A percentile compares a stretch with the other conserved stretches of the same genome.
Conservation (phyloP, 2,797 vertebrate species). For the Eospalax fontanierii region DNA sequence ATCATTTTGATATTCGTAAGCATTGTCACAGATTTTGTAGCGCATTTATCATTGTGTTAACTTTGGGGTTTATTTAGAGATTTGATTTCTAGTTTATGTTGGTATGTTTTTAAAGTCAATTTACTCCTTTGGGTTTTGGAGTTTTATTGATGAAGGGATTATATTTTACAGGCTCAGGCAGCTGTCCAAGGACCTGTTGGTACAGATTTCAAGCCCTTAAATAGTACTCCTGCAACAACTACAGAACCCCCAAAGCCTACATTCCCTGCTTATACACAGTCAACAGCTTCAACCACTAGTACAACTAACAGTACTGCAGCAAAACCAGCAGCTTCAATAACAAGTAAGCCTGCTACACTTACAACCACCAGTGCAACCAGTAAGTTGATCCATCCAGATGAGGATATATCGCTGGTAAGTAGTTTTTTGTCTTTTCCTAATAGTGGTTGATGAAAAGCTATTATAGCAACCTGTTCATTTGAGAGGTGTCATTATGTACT, state of each 20-base stretch:
- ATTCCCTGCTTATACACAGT: conserved; percentile 99
- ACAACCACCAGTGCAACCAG: conserved; percentile 99
- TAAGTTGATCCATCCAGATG: conserved; percentile 99
- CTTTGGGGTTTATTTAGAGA: conserved; percentile 82
- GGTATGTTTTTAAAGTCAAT: conserved; percentile 81
- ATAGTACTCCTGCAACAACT: conserved; percentile 92
- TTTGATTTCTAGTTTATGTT: conserved; percentile 85
- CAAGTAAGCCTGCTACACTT: conserved; percentile 99
- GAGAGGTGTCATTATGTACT: conserved; percentile 77
- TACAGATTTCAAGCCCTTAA: conserved; percentile 95
- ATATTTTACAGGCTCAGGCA: conserved; percentile 94
- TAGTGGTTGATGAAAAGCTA: background rate
- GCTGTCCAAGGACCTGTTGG: conserved; percentile 94
- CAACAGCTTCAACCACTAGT: conserved; percentile 96
- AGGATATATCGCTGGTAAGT: conserved; percentile 99
- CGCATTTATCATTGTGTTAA: conserved; percentile 75
- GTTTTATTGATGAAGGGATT: conserved; percentile 78
- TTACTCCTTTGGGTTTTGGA: conserved; percentile 39
- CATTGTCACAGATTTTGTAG: conserved; percentile 68
- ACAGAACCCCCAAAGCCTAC: conserved; percentile 97
- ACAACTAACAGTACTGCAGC: conserved; percentile 97
- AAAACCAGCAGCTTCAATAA: conserved; percentile 96
- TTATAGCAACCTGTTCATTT: conserved; percentile 72
- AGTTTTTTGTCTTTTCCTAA: conserved; percentile 61
- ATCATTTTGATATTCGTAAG: conserved; percentile 79